Conservation (phyloP, 2,888 invertebrate genomes). For the Alviniconcha strummeri region DNA sequence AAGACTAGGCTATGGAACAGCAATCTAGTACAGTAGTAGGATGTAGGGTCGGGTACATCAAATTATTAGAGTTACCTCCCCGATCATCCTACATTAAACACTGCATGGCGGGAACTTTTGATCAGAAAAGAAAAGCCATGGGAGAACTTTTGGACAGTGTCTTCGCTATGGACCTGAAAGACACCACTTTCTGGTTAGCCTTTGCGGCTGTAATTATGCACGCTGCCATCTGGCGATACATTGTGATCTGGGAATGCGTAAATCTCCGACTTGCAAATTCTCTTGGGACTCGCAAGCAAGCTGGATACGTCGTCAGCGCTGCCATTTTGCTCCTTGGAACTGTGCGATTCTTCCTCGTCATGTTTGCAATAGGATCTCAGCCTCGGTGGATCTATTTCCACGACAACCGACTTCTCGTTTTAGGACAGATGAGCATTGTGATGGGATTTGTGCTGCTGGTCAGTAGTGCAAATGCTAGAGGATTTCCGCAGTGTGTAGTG, state of each 20-base stretch:
- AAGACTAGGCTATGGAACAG: too few relatives aligned
- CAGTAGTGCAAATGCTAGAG: not conserved
- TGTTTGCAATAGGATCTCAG: conserved; percentile 7
- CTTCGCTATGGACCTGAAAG: not conserved
- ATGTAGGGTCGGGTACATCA: too few relatives aligned
- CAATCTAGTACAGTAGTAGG: too few relatives aligned
- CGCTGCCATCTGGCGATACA: not conserved
- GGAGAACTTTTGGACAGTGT: not conserved
- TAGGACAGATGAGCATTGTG: not conserved
- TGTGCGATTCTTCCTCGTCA: not conserved
- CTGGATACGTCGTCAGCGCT: not conserved
- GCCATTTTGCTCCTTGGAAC: not conserved
- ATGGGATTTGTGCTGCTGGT: not conserved
- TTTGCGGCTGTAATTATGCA: not conserved
- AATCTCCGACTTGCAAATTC: not conserved
- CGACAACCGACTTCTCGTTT: not conserved
- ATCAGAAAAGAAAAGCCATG: not conserved
- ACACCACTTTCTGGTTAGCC: not conserved
- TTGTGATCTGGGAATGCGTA: conserved; percentile 5
- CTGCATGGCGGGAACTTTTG: not conserved
- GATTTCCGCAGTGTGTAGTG: not conserved
- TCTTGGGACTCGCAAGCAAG: not conserved
- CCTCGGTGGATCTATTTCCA: conserved; percentile 6
- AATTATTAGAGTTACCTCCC: too few relatives aligned
- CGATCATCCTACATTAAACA: too few relatives aligned